Evolutionary conservation across 2,888 invertebrate species (phyloP).

Genomic region (Sinotaia quadrata): DNA sequence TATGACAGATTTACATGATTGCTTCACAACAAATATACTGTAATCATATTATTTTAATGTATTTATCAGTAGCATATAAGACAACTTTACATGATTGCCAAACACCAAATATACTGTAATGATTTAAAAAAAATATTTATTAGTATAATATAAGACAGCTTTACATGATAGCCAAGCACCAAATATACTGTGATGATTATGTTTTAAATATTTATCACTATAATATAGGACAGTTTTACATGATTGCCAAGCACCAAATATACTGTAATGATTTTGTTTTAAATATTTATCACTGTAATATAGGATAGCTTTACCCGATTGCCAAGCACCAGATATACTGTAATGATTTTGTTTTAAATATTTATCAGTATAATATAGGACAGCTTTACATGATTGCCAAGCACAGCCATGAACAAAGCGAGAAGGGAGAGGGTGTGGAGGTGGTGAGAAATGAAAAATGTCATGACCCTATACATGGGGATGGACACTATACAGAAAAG

Average conservation of each 20-base stretch:
- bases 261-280: neutral
- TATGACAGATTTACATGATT: constrained; percentile 95
- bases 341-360: neutral
- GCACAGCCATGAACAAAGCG: constrained; percentile 92
- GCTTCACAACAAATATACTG: too few species aligned
- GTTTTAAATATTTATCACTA: too few species aligned
- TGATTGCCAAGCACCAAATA: neutral
- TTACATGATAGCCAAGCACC: too few species aligned
- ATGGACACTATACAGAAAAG: constrained; percentile 91
- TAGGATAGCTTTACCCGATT: too few species aligned
- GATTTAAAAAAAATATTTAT: too few species aligned
- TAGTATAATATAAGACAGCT: too few species aligned
- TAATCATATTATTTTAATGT: neutral
- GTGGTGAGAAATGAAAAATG: constrained; percentile 88
- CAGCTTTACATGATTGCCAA: constrained; percentile 96
- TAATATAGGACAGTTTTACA: too few species aligned
- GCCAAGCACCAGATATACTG: neutral
- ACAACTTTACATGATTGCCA: too few species aligned
- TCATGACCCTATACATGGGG: constrained; percentile 84
- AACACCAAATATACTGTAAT: too few species aligned
- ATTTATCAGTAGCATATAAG: constrained; percentile 84
- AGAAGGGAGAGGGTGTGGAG: constrained; percentile 91
- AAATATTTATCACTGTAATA: constrained; percentile 81
- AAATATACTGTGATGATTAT: too few species aligned
- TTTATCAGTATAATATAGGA: constrained; percentile 87